Conservation (phyloP, 2,113 vertebrate species). For the Polyodon spathula region DNA sequence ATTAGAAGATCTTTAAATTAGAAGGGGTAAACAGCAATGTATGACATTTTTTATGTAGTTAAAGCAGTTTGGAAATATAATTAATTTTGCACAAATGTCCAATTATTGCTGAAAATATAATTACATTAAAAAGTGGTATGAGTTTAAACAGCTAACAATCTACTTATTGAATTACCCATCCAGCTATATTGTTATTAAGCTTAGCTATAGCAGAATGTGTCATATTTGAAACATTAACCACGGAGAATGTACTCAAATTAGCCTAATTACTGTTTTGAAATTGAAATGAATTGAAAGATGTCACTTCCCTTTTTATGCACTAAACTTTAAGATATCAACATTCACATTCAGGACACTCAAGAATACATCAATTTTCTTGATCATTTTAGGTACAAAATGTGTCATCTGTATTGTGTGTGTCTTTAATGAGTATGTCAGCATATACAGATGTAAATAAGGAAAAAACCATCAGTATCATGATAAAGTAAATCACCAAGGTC, state of each 20-base stretch:
- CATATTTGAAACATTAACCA: not conserved
- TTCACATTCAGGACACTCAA: no score
- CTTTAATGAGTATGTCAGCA: no score
- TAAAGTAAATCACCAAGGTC: no score
- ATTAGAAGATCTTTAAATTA: slow-evolving; percentile 44
- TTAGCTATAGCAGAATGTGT: not conserved
- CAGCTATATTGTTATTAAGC: not conserved
- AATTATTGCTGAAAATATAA: slow-evolving; percentile 7
- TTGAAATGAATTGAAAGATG: no score
- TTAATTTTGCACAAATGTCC: slow-evolving; percentile 4
- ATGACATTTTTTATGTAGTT: slow-evolving; percentile 42
- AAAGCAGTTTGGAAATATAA: slow-evolving; percentile 19
- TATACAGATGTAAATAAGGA: no score
- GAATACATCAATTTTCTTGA: no score
- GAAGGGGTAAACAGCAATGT: slow-evolving; percentile 51
- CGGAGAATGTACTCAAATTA: not conserved
- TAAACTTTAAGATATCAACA: no score
- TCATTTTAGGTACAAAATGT: no score
- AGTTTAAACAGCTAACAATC: slow-evolving; percentile 3
- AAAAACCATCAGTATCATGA: no score
- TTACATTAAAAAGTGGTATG: not conserved
- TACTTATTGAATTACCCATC: not conserved
- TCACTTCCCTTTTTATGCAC: no score
- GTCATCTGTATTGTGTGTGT: no score
- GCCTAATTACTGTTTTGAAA: not conserved